A percentile compares a stretch with the other conserved stretches of the same genome.
Conservation (phyloP, 2,113 vertebrate species). For the Thunnus maccoyii region DNA sequence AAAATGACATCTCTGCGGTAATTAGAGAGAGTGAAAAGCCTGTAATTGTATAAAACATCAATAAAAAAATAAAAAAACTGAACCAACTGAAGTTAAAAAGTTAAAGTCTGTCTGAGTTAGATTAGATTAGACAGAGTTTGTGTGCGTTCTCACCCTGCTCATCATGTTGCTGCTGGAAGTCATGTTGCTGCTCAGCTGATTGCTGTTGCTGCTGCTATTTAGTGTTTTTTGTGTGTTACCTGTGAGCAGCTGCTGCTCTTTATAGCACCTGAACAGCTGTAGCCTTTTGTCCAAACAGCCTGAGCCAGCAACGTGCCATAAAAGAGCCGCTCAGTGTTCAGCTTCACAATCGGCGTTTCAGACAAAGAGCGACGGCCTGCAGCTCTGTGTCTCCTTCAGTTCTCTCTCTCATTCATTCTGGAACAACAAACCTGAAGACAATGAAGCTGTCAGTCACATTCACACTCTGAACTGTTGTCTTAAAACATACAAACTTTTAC, state of each 20-base stretch:
- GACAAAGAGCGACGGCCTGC: slow-evolving; percentile 43
- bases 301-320: slow-evolving; percentile 53
- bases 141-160: slow-evolving; percentile 50
- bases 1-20: no score
- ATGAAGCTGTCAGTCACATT: no score
- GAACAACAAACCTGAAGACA: slow-evolving; percentile 32
- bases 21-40: no score
- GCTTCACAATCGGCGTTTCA: slow-evolving; percentile 38
- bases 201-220: slow-evolving; percentile 22
- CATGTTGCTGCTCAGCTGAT: slow-evolving; percentile 51
- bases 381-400: slow-evolving; percentile 52
- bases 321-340: slow-evolving; percentile 49
- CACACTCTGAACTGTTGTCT: no score
- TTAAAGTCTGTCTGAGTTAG: no score
- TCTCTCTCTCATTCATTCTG: slow-evolving; percentile 31
- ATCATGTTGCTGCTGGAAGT: slow-evolving; percentile 58
- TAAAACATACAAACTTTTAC: no score
- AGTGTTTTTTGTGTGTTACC: slow-evolving; percentile 45
- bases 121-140: no score
- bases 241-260: slow-evolving; percentile 56
- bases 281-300: slow-evolving; percentile 53
- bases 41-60: not conserved
- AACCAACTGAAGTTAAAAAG: no score
- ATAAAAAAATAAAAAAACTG: no score
- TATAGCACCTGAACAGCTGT: slow-evolving; percentile 64